These are phyloP conservation scores for Tetraneura akinire DNA, from an alignment of 1,140 invertebrate species.

Conservation along the genomic window DNA sequence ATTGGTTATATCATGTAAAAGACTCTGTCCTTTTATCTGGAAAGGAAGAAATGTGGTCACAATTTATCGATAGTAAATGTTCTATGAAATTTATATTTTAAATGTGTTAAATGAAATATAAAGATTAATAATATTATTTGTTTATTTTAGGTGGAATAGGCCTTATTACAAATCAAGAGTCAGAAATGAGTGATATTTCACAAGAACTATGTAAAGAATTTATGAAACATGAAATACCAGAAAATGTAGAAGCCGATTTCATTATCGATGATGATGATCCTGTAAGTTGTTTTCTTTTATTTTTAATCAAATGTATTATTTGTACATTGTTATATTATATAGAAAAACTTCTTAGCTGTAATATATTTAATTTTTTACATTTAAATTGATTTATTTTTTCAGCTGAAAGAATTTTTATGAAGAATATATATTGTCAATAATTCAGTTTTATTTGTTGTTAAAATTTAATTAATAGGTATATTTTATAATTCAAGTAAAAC, in stretches of 20 bases:
- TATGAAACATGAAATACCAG: not conserved
- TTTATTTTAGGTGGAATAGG: slow-evolving; percentile 32
- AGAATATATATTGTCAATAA: not conserved
- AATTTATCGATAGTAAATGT: slow-evolving; percentile 32
- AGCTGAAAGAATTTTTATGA: not conserved
- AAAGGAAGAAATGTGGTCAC: slow-evolving; percentile 33
- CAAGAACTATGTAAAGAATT: slow-evolving; percentile 18
- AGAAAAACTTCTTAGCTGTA: not conserved
- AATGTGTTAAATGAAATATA: not conserved
- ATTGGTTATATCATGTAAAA: slow-evolving; percentile 27
- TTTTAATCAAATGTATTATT: not conserved
- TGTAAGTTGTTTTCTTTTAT: not conserved
- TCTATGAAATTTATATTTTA: too few species aligned
- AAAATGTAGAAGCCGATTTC: not conserved
- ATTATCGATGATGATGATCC: slow-evolving; percentile 16
- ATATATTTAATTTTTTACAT: not conserved
- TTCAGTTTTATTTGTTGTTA: not conserved
- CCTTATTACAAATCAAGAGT: slow-evolving; percentile 31
- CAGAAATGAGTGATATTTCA: slow-evolving; percentile 14
- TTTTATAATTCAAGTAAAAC: too few species aligned
- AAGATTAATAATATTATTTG: not conserved
- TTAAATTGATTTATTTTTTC: not conserved
- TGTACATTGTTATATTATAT: not conserved
- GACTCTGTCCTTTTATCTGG: not conserved
- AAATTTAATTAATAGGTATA: too few species aligned